Conservation (phyloP, 2,888 invertebrate genomes). For the Aproaerema taeniolella region DNA sequence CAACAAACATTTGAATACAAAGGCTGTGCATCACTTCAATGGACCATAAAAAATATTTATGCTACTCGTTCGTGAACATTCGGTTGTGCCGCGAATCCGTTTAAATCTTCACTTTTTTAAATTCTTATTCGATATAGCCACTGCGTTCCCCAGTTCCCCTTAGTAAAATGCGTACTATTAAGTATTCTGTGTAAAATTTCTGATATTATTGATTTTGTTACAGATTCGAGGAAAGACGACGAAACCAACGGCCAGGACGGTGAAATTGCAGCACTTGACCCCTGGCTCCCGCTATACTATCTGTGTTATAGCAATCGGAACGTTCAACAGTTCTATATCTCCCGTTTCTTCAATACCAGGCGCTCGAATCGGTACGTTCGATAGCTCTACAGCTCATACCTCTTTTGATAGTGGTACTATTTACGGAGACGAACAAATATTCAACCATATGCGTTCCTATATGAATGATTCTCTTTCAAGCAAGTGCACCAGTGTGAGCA, state of each 20-base stretch:
- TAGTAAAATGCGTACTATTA: too few relatives aligned
- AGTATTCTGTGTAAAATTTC: too few relatives aligned
- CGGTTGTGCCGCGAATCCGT: conserved; percentile 55
- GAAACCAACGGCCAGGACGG: conserved; percentile 84
- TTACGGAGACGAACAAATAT: conserved; percentile 79
- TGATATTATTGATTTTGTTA: too few relatives aligned
- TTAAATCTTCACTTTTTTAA: conserved; percentile 60
- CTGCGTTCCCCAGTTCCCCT: too few relatives aligned
- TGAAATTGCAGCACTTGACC: conserved; percentile 84
- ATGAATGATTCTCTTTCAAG: conserved; percentile 84
- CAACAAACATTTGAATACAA: conserved; percentile 74
- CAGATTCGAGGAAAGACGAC: conserved; percentile 87
- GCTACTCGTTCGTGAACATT: conserved; percentile 62
- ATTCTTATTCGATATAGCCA: too few relatives aligned
- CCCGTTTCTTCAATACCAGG: conserved; percentile 63
- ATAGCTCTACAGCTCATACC: conserved; percentile 25
- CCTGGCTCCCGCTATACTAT: conserved; percentile 90
- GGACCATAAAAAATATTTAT: conserved; percentile 76
- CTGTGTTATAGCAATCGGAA: conserved; percentile 92
- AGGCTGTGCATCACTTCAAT: conserved; percentile 74
- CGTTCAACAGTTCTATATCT: conserved; percentile 67
- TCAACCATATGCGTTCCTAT: conserved; percentile 50
- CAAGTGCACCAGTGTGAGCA: conserved; percentile 86
- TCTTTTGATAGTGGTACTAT: conserved; percentile 52
- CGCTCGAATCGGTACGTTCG: conserved; percentile 71